A percentile compares a stretch with the other conserved stretches of the same genome.
phyloP scores from a whole-genome alignment of 2,888 invertebrate genomes.

The Petrolisthes cinctipes region DNA sequence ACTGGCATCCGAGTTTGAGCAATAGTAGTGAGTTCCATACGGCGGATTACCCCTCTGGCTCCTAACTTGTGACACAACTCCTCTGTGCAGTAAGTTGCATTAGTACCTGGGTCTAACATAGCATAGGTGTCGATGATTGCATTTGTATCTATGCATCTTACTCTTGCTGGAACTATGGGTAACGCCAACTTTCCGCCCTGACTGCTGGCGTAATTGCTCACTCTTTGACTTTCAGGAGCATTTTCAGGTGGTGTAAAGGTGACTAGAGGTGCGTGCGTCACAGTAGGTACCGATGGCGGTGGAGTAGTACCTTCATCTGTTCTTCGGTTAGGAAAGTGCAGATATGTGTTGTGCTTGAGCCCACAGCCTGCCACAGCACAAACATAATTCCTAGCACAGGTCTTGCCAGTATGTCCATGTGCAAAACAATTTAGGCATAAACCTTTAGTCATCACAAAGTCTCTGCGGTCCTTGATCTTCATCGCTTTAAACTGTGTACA shows the following conservation, averaged over 20 bases:
- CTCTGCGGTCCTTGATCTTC: constrained; percentile 22
- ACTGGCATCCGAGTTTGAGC: constrained; percentile 13
- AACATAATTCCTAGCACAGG: constrained; percentile 2
- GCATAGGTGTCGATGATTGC: constrained; percentile 27
- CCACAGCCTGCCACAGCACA: constrained; percentile 22
- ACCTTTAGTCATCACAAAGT: constrained; percentile 23
- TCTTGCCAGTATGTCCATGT: constrained; percentile 2
- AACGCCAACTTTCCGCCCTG: constrained; percentile 4
- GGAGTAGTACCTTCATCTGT: not conserved
- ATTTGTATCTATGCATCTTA: constrained; percentile 10
- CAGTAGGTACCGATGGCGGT: not conserved
- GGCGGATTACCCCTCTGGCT: constrained; percentile 20
- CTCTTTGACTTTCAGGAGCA: not conserved
- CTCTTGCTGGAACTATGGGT: constrained; percentile 17
- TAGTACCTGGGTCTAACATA: constrained; percentile 40
- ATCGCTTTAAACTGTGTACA: constrained; percentile 21
- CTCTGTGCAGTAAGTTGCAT: constrained; percentile 32
- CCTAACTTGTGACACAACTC: constrained; percentile 23
- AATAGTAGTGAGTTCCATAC: constrained; percentile 33
- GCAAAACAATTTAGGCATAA: constrained; percentile 27
- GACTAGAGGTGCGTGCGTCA: not conserved
- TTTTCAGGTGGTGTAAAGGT: not conserved
- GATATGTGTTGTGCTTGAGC: constrained; percentile 2
- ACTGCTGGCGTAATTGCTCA: constrained; percentile 1
- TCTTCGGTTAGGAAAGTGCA: constrained; percentile 1